phyloP scores from a whole-genome alignment of 1,140 invertebrate species.

The Lordiphosa stackelbergi region DNA sequence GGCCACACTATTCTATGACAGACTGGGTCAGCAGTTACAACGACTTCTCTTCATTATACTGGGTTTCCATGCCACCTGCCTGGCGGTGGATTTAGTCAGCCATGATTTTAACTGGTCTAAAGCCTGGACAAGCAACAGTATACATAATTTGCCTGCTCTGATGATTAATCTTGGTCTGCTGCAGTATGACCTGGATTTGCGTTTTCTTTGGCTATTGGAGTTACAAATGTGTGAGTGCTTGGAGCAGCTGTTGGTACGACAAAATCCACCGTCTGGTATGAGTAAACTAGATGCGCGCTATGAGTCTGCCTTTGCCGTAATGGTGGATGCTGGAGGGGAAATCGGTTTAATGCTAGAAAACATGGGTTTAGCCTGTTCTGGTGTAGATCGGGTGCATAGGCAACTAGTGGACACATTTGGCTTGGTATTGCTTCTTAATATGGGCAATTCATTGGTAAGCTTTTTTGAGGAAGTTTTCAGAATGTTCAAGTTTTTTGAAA shows the following conservation, averaged over 20 bases:
- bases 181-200: slow-evolving; percentile 32
- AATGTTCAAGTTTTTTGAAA: slow-evolving; percentile 52
- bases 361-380: slow-evolving; percentile 20
- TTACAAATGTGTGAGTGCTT: slow-evolving; percentile 15
- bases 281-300: slow-evolving; percentile 16
- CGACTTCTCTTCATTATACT: neutral
- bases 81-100: slow-evolving; percentile 24
- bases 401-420: slow-evolving; percentile 39
- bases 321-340: slow-evolving; percentile 31
- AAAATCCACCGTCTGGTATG: slow-evolving; percentile 9
- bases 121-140: slow-evolving; percentile 31
- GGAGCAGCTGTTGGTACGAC: slow-evolving; percentile 8
- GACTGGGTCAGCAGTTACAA: neutral
- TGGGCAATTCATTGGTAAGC: slow-evolving; percentile 43
- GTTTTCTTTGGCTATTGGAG: slow-evolving; percentile 20
- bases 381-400: slow-evolving; percentile 27
- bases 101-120: slow-evolving; percentile 10
- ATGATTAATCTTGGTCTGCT: slow-evolving; percentile 47
- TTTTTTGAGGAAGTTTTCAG: slow-evolving; percentile 47
- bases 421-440: slow-evolving; percentile 36
- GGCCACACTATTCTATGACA: neutral
- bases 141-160: slow-evolving; percentile 43
- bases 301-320: slow-evolving; percentile 10
- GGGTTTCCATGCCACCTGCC: slow-evolving; percentile 36
- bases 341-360: slow-evolving; percentile 21